phyloP scores from a whole-genome alignment of 2,797 vertebrate species.

The Philypnodon macrostomus region DNA sequence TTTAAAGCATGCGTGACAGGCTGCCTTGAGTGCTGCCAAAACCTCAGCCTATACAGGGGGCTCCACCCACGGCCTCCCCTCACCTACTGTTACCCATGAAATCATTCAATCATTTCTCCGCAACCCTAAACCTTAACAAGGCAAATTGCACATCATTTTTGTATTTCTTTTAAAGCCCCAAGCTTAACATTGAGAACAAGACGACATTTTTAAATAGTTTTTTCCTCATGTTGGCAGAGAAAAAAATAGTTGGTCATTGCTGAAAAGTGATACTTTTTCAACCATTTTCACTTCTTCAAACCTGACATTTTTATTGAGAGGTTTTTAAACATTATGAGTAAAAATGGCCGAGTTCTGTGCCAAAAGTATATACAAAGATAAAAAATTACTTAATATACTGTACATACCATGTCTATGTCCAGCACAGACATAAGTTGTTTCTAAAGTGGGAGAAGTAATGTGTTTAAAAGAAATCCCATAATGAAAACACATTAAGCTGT shows the following conservation, averaged over 20 bases:
- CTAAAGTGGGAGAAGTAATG: too few relatives aligned
- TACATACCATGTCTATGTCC: background rate
- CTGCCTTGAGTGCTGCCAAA: constrained; percentile 53
- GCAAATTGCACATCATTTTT: constrained; percentile 59
- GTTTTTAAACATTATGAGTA: constrained; percentile 2
- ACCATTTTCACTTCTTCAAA: constrained; percentile 28
- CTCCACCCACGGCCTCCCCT: constrained; percentile 52
- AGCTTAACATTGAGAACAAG: constrained; percentile 42
- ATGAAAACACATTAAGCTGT: background rate
- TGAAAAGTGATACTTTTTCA: constrained; percentile 31
- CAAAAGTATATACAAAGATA: constrained; percentile 9
- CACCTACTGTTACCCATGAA: constrained; percentile 66
- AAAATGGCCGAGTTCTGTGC: constrained; percentile 1
- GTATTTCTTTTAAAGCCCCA: constrained; percentile 46
- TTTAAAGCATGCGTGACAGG: constrained; percentile 65
- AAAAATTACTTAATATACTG: background rate
- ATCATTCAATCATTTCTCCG: constrained; percentile 59
- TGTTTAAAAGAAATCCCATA: background rate
- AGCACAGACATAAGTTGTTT: background rate
- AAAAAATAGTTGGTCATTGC: background rate
- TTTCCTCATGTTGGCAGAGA: constrained; percentile 34
- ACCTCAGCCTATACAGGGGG: constrained; percentile 37
- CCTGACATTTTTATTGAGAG: constrained; percentile 22
- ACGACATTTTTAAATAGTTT: constrained; percentile 32
- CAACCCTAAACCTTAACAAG: constrained; percentile 66